Evolutionary conservation across 2,797 vertebrate species (phyloP).

Genomic region (Silurus lanzhouensis): DNA sequence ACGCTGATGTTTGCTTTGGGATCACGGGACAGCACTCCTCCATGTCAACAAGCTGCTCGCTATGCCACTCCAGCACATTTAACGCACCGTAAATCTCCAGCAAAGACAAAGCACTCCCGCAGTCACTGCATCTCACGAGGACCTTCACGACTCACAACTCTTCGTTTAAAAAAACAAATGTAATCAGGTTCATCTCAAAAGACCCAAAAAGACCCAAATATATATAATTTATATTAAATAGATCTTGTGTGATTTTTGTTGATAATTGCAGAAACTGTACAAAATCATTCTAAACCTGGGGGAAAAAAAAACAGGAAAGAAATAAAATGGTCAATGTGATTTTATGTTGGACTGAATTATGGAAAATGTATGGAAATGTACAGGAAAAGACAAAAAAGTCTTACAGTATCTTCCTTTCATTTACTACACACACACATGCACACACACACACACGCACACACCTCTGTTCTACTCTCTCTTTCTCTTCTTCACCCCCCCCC

Average conservation of each 20-base stretch:
- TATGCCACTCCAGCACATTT: constrained; percentile 33
- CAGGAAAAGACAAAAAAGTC: too few species aligned
- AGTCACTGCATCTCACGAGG: not conserved
- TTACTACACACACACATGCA: not conserved
- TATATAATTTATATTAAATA: too few species aligned
- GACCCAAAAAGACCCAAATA: too few species aligned
- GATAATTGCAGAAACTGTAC: too few species aligned
- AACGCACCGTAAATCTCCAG: constrained; percentile 29
- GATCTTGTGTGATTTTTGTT: not conserved
- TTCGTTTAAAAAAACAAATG: not conserved
- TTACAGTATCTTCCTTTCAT: not conserved
- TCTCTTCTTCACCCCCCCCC: constrained; percentile 48
- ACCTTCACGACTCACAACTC: not conserved
- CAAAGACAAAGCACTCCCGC: constrained; percentile 27
- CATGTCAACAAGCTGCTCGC: constrained; percentile 48
- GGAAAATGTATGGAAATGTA: not conserved
- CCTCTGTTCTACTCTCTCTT: constrained; percentile 42
- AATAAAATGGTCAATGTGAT: not conserved
- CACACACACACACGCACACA: not conserved
- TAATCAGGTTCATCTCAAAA: too few species aligned
- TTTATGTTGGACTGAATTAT: not conserved
- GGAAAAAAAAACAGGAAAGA: not conserved
- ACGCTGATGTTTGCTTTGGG: constrained; percentile 48
- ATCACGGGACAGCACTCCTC: constrained; percentile 51
- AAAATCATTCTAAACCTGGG: too few species aligned